phyloP scores from a whole-genome alignment of 2,113 vertebrate genomes.

The Noctilio leporinus region DNA sequence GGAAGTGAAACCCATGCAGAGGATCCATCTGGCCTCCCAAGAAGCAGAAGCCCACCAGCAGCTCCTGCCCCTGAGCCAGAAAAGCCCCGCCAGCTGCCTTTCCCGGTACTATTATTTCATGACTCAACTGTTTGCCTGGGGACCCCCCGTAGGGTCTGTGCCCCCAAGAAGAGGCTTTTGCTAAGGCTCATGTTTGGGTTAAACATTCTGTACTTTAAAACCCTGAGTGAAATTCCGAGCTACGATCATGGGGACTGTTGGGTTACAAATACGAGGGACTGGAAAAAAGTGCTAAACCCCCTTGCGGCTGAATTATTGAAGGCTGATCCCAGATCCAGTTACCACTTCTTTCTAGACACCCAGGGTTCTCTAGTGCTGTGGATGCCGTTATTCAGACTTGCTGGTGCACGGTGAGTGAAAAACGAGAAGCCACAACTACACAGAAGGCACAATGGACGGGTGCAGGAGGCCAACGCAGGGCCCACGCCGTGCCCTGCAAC shows the following conservation, averaged over 20 bases:
- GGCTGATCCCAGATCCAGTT: constrained; percentile 56
- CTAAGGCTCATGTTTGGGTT: constrained; percentile 19
- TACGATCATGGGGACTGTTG: constrained; percentile 62
- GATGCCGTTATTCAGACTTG: not conserved
- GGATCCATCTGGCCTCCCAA: not conserved
- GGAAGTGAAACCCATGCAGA: not conserved
- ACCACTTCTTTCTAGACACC: constrained; percentile 40
- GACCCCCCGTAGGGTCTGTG: not conserved
- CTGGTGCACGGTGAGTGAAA: not conserved
- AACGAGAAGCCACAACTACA: not conserved
- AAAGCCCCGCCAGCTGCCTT: not conserved
- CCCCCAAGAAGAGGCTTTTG: not conserved
- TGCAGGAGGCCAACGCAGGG: too few species aligned
- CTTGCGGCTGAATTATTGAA: constrained; percentile 77
- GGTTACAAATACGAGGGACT: constrained; percentile 71
- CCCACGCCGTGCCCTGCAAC: too few species aligned
- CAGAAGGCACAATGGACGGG: not conserved
- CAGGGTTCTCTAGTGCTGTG: not conserved
- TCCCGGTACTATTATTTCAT: rapidly evolving
- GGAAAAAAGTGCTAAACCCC: constrained; percentile 66
- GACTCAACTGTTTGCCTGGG: not conserved
- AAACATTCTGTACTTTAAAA: constrained; percentile 65
- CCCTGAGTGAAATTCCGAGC: constrained; percentile 79
- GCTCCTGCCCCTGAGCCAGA: not conserved
- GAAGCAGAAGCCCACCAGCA: not conserved